Evolutionary conservation across 30 jellyfish, hydroid and myxozoan species (phyloP).

Genomic region (Phacellophora camtschatica): DNA sequence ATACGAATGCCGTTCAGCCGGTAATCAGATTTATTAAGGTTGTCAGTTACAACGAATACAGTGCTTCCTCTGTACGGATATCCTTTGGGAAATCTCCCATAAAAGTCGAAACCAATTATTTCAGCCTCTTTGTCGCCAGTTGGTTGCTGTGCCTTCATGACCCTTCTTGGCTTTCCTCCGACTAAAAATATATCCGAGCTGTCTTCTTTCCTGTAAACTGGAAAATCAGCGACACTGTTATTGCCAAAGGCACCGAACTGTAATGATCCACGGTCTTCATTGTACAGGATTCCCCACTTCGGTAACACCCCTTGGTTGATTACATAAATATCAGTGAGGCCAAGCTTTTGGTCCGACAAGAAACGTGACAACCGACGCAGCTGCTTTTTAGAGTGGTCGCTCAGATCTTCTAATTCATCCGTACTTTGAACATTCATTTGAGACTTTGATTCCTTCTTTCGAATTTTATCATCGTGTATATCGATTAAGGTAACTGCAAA

Average conservation of each 20-base stretch:
- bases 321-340: constrained; percentile 40
- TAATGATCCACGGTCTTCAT: constrained; percentile 40
- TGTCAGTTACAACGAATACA: constrained; percentile 22
- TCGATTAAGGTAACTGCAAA: constrained; percentile 32
- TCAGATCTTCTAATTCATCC: background rate
- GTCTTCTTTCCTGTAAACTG: constrained; percentile 48
- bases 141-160: constrained; percentile 35
- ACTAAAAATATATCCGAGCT: constrained; percentile 48
- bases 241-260: constrained; percentile 41
- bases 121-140: constrained; percentile 30
- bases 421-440: background rate
- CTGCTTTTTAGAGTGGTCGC: constrained; percentile 46
- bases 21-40: constrained; percentile 40
- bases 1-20: constrained; percentile 44
- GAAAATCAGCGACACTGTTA: constrained; percentile 48
- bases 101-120: constrained; percentile 58
- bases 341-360: constrained; percentile 3
- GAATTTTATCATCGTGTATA: constrained; percentile 9
- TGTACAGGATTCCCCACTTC: constrained; percentile 55
- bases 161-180: constrained; percentile 53
- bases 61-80: constrained; percentile 67
- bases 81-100: constrained; percentile 45
- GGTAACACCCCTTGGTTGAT: constrained; percentile 59
- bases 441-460: background rate
- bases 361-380: background rate